Conservation (phyloP, 2,113 vertebrate genomes). For the Pseudorectes ferrugineus region DNA sequence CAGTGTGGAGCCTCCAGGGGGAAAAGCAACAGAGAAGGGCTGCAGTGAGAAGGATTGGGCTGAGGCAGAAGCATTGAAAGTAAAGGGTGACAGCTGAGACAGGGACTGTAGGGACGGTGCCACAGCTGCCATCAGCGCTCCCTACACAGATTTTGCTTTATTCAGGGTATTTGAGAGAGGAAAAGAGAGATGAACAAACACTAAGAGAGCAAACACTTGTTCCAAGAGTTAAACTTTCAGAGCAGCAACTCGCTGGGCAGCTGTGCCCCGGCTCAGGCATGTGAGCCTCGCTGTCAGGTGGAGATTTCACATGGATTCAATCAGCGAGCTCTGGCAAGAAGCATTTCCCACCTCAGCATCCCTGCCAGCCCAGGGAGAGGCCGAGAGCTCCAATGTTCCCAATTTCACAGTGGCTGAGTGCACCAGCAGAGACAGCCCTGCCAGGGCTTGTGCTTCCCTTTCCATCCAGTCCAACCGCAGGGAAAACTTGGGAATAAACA, state of each 20-base stretch:
- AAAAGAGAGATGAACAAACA: background rate
- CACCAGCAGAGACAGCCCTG: background rate
- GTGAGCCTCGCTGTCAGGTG: background rate
- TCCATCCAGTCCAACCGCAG: background rate
- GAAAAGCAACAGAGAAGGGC: background rate
- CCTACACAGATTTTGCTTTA: background rate
- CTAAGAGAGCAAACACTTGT: background rate
- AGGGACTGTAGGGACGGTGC: background rate
- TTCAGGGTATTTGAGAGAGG: background rate
- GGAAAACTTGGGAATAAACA: background rate
- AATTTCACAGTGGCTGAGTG: slow-evolving; percentile 4
- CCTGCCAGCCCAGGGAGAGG: background rate
- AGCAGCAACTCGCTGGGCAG: background rate
- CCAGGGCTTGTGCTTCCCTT: background rate
- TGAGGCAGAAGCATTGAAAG: background rate
- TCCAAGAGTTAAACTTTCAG: background rate
- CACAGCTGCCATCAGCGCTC: background rate
- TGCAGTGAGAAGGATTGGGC: background rate
- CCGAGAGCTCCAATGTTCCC: background rate
- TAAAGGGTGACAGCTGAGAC: background rate
- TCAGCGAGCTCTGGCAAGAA: background rate
- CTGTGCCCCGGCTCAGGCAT: background rate
- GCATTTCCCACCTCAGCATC: background rate
- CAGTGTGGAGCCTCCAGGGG: background rate
- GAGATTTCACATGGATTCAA: background rate